phyloP scores from a whole-genome alignment of 2,888 invertebrate species.

The Plebejus anna region DNA sequence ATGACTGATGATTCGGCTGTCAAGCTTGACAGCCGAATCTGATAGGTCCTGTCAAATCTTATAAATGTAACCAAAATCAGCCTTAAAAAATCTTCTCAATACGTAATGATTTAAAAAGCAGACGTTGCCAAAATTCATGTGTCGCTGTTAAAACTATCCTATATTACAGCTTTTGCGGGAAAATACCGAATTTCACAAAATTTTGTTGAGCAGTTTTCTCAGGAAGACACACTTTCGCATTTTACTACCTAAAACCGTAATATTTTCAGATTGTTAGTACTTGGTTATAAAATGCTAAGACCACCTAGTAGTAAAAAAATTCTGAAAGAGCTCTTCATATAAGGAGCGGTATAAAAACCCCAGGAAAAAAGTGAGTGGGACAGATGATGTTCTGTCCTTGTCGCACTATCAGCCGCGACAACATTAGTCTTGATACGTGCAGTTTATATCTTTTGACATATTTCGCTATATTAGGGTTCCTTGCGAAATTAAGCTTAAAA shows the following conservation, averaged over 20 bases:
- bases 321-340: conserved; percentile 54
- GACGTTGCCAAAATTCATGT: too few species aligned
- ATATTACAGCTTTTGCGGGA: neutral
- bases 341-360: conserved; percentile 60
- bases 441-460: conserved; percentile 32
- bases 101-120: neutral
- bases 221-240: neutral
- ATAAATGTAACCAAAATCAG: neutral
- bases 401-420: conserved; percentile 54
- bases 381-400: conserved; percentile 58
- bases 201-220: neutral
- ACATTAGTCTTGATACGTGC: conserved; percentile 57
- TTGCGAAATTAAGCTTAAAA: conserved; percentile 2
- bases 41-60: neutral
- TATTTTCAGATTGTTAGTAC: neutral
- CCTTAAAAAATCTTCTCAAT: neutral
- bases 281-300: conserved; percentile 41
- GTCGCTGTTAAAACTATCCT: neutral
- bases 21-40: too few species aligned
- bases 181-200: neutral
- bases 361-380: conserved; percentile 53
- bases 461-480: conserved; percentile 19
- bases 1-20: conserved; percentile 19
- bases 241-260: neutral
- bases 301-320: conserved; percentile 57